phyloP scores from a whole-genome alignment of 2,113 vertebrate genomes.

The Ammodytes marinus region DNA sequence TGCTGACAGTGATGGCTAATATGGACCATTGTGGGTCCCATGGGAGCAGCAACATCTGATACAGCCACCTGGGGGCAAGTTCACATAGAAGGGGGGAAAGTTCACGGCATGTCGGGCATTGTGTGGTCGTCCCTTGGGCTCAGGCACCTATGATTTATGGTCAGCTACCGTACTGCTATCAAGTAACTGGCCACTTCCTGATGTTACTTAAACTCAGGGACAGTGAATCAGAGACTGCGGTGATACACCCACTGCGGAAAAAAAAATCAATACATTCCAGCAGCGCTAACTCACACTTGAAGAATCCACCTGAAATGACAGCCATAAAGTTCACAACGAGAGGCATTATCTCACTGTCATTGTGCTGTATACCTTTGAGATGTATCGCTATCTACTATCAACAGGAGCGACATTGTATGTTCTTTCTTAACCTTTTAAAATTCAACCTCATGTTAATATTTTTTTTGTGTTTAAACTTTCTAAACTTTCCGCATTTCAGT shows the following conservation, averaged over 20 bases:
- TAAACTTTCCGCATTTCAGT: no score
- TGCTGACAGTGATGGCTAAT: conserved; percentile 65
- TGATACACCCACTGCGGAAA: background rate
- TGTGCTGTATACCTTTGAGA: background rate
- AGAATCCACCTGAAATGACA: background rate
- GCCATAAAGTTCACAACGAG: background rate
- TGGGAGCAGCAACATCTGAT: conserved; percentile 74
- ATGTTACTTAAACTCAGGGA: conserved; percentile 23
- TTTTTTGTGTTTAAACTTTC: no score
- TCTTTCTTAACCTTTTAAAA: background rate
- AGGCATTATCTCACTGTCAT: background rate
- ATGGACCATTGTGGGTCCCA: conserved; percentile 59
- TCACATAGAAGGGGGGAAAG: conserved; percentile 52
- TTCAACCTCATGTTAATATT: background rate
- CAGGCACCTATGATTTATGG: conserved; percentile 66
- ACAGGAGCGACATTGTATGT: background rate
- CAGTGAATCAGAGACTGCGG: background rate
- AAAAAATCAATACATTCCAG: conserved; percentile 19
- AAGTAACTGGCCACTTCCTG: conserved; percentile 58
- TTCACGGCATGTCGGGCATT: conserved; percentile 67
- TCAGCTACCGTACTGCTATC: conserved; percentile 39
- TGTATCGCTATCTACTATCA: background rate
- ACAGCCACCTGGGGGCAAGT: conserved; percentile 71
- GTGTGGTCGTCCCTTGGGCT: conserved; percentile 51
- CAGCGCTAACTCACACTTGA: background rate